These are phyloP conservation scores for Drosophila macrothrix DNA, from an alignment of 2,888 invertebrate genomes.

Conservation along the genomic window DNA sequence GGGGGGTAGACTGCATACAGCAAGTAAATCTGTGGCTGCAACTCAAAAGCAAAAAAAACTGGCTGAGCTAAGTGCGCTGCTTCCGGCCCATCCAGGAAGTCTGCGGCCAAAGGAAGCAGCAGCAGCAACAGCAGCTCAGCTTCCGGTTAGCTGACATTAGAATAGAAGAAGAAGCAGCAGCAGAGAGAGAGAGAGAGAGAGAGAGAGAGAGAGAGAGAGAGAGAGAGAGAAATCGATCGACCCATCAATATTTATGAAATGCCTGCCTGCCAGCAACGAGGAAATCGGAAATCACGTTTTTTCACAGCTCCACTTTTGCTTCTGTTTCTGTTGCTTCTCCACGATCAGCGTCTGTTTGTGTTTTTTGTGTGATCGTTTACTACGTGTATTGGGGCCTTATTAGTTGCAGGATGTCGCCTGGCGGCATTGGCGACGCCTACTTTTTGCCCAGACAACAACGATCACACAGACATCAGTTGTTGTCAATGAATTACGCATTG, in stretches of 20 bases:
- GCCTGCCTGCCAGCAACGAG: slow-evolving; percentile 56
- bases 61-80: slow-evolving; percentile 56
- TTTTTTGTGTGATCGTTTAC: neutral
- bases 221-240: slow-evolving; percentile 15
- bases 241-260: slow-evolving; percentile 73
- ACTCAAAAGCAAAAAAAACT: slow-evolving; percentile 31
- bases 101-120: slow-evolving; percentile 62
- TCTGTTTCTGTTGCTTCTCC: neutral
- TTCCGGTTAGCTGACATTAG: slow-evolving; percentile 64
- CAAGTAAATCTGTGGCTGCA: slow-evolving; percentile 60
- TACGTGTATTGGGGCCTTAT: slow-evolving; percentile 66
- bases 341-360: slow-evolving; percentile 1
- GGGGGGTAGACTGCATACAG: slow-evolving; percentile 37
- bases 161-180: slow-evolving; percentile 2
- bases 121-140: slow-evolving; percentile 43
- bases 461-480: slow-evolving; percentile 14
- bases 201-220: neutral
- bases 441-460: slow-evolving; percentile 64
- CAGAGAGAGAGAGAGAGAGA: neutral
- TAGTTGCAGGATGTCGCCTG: slow-evolving; percentile 72
- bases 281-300: slow-evolving; percentile 79
- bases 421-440: slow-evolving; percentile 65
- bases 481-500: slow-evolving; percentile 49
- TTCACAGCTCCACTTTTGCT: slow-evolving; percentile 44
- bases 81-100: slow-evolving; percentile 61